Evolutionary conservation across 2,113 vertebrate species (phyloP).

Genomic region (Vulpes ferrilata): DNA sequence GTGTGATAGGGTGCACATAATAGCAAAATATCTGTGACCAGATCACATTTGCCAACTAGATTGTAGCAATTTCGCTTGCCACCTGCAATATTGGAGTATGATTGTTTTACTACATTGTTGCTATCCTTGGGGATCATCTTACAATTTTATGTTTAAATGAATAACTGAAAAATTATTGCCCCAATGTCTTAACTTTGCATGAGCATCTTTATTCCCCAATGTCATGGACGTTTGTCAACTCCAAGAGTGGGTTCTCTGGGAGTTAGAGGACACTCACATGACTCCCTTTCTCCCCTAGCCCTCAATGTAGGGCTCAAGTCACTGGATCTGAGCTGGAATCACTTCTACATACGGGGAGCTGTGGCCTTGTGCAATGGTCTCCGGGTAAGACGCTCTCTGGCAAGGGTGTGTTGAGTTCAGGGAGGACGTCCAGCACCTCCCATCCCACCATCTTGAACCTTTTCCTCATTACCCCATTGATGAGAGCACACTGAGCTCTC

Average conservation of each 20-base stretch:
- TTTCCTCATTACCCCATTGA: background rate
- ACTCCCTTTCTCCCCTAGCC: conserved; percentile 84
- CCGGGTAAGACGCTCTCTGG: conserved; percentile 87
- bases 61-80: background rate
- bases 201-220: background rate
- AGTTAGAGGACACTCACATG: background rate
- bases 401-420: fast-evolving
- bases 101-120: background rate
- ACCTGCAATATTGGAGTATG: background rate
- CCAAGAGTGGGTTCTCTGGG: background rate
- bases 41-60: background rate
- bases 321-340: conserved; percentile 95
- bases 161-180: background rate
- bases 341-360: conserved; percentile 90
- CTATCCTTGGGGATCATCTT: background rate
- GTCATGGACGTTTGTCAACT: background rate
- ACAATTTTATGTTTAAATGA: background rate
- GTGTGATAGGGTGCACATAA: background rate
- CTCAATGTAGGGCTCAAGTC: conserved; percentile 91
- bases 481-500: background rate
- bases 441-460: fast-evolving
- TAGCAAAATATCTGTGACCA: background rate
- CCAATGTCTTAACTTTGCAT: background rate
- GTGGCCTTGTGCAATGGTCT: conserved; percentile 92
- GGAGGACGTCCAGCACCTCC: background rate